phyloP scores from a whole-genome alignment of 2,888 invertebrate species.

The Torymus aiolomorphi region DNA sequence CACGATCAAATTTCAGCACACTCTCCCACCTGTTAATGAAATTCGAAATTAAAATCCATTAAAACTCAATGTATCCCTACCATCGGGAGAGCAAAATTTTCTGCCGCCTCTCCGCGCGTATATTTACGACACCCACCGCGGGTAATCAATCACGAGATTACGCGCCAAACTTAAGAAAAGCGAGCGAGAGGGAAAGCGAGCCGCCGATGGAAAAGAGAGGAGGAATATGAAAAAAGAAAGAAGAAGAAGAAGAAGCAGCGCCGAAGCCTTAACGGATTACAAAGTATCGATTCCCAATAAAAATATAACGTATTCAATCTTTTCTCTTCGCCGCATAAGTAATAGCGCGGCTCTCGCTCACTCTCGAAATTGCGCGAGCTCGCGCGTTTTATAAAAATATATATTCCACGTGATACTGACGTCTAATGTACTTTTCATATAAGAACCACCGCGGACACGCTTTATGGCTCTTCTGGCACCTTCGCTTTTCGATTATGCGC shows the following conservation, averaged over 20 bases:
- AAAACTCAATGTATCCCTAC: too few relatives aligned
- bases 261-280: slow-evolving; percentile 8
- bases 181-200: not conserved
- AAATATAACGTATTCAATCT: slow-evolving; percentile 39
- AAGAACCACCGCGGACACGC: not conserved
- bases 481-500: slow-evolving; percentile 43
- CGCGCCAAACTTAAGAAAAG: not conserved
- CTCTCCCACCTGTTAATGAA: too few relatives aligned
- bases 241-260: too few relatives aligned
- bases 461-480: slow-evolving; percentile 33
- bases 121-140: not conserved
- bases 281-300: slow-evolving; percentile 39
- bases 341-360: not conserved
- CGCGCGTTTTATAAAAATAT: not conserved
- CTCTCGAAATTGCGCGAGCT: slow-evolving; percentile 31
- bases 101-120: not conserved
- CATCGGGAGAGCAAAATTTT: too few relatives aligned
- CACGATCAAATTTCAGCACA: too few relatives aligned
- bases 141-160: slow-evolving; percentile 44
- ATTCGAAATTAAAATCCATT: too few relatives aligned
- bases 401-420: slow-evolving; percentile 40
- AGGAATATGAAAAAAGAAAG: too few relatives aligned
- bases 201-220: not conserved
- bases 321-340: slow-evolving; percentile 13
- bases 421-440: slow-evolving; percentile 52